A percentile compares a stretch with the other conserved stretches of the same genome.
Conservation (phyloP, 2,113 vertebrate species). For the Stigmatopora argus region DNA sequence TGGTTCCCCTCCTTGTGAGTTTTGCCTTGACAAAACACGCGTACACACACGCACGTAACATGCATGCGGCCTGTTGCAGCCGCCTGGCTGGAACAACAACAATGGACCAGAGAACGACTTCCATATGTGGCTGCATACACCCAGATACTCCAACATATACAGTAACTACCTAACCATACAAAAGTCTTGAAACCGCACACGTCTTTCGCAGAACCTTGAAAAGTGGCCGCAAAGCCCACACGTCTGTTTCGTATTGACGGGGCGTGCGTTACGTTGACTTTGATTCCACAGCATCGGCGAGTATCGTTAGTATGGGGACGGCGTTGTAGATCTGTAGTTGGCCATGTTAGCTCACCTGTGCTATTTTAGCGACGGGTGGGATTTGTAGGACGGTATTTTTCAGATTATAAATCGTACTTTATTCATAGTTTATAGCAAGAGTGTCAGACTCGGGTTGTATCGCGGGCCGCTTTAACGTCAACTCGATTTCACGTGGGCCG, state of each 20-base stretch:
- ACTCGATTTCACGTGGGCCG: too few species aligned
- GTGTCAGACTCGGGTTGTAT: too few species aligned
- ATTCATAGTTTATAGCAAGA: too few species aligned
- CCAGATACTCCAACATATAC: constrained; percentile 20
- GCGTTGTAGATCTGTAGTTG: neutral
- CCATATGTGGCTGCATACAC: constrained; percentile 63
- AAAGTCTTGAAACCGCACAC: constrained; percentile 41
- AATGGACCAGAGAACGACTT: constrained; percentile 64
- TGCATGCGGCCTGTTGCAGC: constrained; percentile 36
- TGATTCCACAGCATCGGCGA: constrained; percentile 20
- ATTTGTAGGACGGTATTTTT: too few species aligned
- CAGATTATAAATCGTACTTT: too few species aligned
- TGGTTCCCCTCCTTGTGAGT: constrained; percentile 25
- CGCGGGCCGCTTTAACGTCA: too few species aligned
- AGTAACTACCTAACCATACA: constrained; percentile 30
- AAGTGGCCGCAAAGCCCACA: constrained; percentile 36
- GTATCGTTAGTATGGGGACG: neutral
- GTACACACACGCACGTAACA: constrained; percentile 13
- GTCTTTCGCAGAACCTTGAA: constrained; percentile 40
- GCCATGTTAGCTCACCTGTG: too few species aligned
- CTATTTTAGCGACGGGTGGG: too few species aligned
- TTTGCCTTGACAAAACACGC: constrained; percentile 19
- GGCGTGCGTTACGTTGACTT: constrained; percentile 30
- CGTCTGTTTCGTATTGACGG: constrained; percentile 27
- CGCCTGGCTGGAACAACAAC: constrained; percentile 65